Base-by-base conservation (phyloP, 2,113 vertebrate genomes). In the Stercorarius parasiticus region DNA sequence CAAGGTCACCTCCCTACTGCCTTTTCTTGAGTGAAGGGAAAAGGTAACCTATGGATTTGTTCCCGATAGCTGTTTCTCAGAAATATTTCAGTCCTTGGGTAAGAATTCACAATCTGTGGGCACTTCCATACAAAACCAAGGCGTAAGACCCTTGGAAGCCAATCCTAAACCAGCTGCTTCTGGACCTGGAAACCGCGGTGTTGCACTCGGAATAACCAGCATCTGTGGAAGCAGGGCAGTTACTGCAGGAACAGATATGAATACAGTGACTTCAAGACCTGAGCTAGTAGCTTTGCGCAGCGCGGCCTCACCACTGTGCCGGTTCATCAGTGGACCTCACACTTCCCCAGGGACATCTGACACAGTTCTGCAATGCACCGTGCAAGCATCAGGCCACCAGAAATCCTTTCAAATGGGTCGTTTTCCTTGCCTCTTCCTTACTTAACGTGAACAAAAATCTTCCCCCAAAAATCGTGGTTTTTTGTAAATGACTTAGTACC, bases 381-480 rank as follows among this genome's bases (percentile, higher is more conserved):
- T 64, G 71, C 81, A 84, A 88, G 59, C 76, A 74, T n/a, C 64
- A 88, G 50, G 59, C 76, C 89, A 89, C 45, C 23, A 87, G 40
- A 71, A 84, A 84, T 55, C 72, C 42, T 79, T 84, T 72, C 61
- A 27, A 78, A 32, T 47, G 9, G 18, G 30, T 69, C 0, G 0
- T 36, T 65, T 88, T 78, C 43, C 47, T 45, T 94, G 59, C 29
- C 19, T 93, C 52, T 62, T 74, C 81, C 25, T 19, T 64, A 73
- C 40, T 45, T 45, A 59, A 66, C 2, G 4, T 25, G 30, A 76
- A 77, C 4, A 9, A 77, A 82, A 77, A 34, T 47, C 42, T 86
- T 49, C 25, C 32, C 30, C 2, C 0, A 1, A 81, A 59, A 89
- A n/a, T 43, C 11, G 11, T 4, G 14, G 42, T 6, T 4, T 40